These are phyloP conservation scores for Coreoperca whiteheadi DNA, from an alignment of 2,113 vertebrate genomes.

Conservation along the genomic window DNA sequence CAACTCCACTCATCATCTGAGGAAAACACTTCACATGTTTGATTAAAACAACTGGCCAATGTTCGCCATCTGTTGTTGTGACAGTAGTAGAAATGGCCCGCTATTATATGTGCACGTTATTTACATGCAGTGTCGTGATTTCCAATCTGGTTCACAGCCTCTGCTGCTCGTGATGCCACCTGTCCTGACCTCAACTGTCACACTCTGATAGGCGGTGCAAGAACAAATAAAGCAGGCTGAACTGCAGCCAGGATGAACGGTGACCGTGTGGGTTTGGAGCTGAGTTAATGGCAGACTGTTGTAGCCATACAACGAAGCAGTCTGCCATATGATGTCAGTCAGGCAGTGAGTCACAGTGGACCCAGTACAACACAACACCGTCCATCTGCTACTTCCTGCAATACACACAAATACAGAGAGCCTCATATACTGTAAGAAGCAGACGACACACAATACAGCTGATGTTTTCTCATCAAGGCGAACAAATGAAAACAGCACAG, in stretches of 20 bases:
- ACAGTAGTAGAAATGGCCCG: not conserved
- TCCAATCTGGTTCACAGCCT: slow-evolving; percentile 35
- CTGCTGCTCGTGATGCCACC: slow-evolving; percentile 14
- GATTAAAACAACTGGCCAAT: not conserved
- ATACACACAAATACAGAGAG: not conserved
- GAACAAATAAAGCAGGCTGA: slow-evolving; percentile 19
- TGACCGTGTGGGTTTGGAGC: slow-evolving; percentile 38
- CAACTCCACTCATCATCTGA: not conserved
- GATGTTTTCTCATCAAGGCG: not conserved
- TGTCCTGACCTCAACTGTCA: slow-evolving; percentile 44
- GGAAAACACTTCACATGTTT: not conserved
- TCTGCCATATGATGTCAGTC: slow-evolving; percentile 68
- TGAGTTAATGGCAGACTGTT: slow-evolving; percentile 55
- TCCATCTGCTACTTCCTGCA: slow-evolving; percentile 53
- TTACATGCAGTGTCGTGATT: not conserved
- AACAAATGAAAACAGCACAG: not conserved
- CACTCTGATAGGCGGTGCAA: not conserved
- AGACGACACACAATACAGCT: not conserved
- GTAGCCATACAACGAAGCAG: slow-evolving; percentile 46
- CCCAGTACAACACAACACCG: slow-evolving; percentile 37
- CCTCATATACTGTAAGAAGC: not conserved
- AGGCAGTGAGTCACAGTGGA: slow-evolving; percentile 65
- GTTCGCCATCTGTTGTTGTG: not conserved
- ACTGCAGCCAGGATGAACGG: slow-evolving; percentile 21
- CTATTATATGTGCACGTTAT: not conserved